A percentile compares a stretch with the other conserved stretches of the same genome.
Conservation (phyloP, 2,888 invertebrate species). For the Drosophila cyrtoloma region DNA sequence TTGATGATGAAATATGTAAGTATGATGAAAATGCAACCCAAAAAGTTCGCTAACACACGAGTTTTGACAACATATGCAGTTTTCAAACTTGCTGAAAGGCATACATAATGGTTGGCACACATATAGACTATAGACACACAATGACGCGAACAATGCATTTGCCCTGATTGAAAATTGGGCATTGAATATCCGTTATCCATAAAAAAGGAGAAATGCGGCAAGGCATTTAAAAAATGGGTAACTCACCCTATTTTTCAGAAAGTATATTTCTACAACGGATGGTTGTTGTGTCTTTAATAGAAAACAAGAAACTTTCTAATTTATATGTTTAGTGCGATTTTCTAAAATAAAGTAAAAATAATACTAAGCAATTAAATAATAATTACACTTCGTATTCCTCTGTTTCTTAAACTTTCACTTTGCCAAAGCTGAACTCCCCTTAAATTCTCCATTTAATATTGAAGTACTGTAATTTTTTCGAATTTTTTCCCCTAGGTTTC, state of each 20-base stretch:
- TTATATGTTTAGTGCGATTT: not conserved
- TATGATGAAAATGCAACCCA: slow-evolving; percentile 36
- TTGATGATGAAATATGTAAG: slow-evolving; percentile 34
- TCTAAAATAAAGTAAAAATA: not conserved
- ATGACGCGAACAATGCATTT: slow-evolving; percentile 25
- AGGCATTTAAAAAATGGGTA: not conserved
- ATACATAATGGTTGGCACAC: slow-evolving; percentile 32
- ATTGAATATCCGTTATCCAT: not conserved
- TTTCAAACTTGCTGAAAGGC: slow-evolving; percentile 39
- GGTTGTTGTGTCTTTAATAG: not conserved
- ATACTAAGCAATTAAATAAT: not conserved
- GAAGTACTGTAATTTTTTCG: not conserved
- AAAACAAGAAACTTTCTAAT: not conserved
- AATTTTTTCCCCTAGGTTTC: not conserved
- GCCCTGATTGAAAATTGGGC: slow-evolving; percentile 37
- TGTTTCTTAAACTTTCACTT: not conserved
- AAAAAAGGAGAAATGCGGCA: not conserved
- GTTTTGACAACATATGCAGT: slow-evolving; percentile 48
- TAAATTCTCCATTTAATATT: not conserved
- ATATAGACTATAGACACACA: not conserved
- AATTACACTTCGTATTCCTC: not conserved
- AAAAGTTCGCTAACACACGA: slow-evolving; percentile 18
- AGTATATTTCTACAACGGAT: not conserved
- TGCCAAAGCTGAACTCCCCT: not conserved
- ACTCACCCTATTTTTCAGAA: not conserved